phyloP scores from a whole-genome alignment of 2,888 invertebrate species.

The Idaea straminata region DNA sequence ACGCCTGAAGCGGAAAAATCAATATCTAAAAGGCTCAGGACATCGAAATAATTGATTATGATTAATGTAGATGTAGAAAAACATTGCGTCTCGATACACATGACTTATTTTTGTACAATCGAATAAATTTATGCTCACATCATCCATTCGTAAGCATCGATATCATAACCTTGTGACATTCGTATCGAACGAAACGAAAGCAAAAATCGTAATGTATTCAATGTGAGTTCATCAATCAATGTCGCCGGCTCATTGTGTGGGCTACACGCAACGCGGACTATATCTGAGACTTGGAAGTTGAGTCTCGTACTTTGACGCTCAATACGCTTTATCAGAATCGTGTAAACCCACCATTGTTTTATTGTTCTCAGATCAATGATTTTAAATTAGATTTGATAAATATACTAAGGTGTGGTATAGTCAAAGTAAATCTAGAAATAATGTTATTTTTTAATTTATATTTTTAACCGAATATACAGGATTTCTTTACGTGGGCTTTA shows the following conservation, averaged over 20 bases:
- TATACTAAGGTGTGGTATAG: not conserved
- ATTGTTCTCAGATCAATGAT: not conserved
- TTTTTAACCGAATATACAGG: no score
- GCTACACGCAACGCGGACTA: conserved; percentile 67
- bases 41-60: not conserved
- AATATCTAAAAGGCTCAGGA: not conserved
- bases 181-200: conserved; percentile 76
- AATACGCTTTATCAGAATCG: conserved; percentile 50
- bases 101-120: not conserved
- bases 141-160: conserved; percentile 55
- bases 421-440: no score
- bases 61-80: conserved; percentile 17
- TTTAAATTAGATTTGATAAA: not conserved
- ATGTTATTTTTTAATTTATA: no score
- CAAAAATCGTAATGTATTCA: conserved; percentile 80
- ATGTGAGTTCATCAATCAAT: conserved; percentile 75
- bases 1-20: no score
- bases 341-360: conserved; percentile 14
- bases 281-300: conserved; percentile 43
- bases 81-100: conserved; percentile 14
- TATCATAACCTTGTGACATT: conserved; percentile 79
- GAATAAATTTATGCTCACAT: conserved; percentile 33
- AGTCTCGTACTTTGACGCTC: conserved; percentile 50
- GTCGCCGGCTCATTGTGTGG: conserved; percentile 77
- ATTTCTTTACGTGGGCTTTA: no score